phyloP scores from a whole-genome alignment of 2,113 vertebrate genomes.

The Pantherophis guttatus region DNA sequence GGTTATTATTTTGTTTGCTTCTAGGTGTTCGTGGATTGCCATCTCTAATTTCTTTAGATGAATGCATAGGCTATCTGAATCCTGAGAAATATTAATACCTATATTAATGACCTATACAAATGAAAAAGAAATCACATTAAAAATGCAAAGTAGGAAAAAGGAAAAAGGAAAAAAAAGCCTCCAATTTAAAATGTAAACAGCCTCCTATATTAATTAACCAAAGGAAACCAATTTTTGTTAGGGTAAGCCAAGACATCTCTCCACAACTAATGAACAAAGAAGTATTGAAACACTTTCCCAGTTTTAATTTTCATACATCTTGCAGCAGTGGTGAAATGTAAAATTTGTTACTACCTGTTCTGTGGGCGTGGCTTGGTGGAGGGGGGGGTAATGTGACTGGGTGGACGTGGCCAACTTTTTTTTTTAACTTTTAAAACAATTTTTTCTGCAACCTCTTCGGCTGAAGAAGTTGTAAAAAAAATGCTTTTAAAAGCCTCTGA shows the following conservation, averaged over 20 bases:
- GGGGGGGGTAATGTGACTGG: too few relatives aligned
- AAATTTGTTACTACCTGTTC: too few relatives aligned
- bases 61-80: conserved; percentile 6
- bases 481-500: too few relatives aligned
- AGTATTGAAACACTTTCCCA: background rate
- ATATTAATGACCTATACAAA: background rate
- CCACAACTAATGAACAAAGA: background rate
- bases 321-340: too few relatives aligned
- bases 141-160: background rate
- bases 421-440: too few relatives aligned
- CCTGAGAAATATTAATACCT: conserved; percentile 10
- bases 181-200: background rate
- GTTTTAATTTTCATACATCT: background rate
- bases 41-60: background rate
- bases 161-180: conserved; percentile 2
- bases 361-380: too few relatives aligned
- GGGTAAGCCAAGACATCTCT: background rate
- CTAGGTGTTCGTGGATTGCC: background rate
- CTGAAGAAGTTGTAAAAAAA: too few relatives aligned
- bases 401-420: too few relatives aligned
- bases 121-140: background rate
- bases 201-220: background rate
- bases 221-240: background rate
- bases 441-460: too few relatives aligned
- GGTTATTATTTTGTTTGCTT: too few relatives aligned